Base-by-base conservation (phyloP, 2,113 vertebrate genomes). In the Anser cygnoides region DNA sequence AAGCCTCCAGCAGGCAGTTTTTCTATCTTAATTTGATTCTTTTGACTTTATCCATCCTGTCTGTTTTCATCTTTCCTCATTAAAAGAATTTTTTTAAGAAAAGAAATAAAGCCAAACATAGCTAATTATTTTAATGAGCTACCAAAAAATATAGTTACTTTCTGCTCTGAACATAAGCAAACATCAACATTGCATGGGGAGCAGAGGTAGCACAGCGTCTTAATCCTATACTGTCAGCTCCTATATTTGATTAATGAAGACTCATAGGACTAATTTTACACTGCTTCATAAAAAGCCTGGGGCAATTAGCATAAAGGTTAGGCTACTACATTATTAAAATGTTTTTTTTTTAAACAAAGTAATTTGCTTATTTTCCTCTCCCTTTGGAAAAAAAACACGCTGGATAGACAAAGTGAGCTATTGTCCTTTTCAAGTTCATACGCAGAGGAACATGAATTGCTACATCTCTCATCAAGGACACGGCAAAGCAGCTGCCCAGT, bases 181-280 rank as follows among this genome's bases (percentile, higher is more conserved):
- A 96, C 82, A 91, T 92, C 96, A 96, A 87, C 67, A 87, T 6
- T 73, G 78, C 84, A 91, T 50, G 59, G 81, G 88, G 95, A 96
- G 87, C 81, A 89, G 89, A 96, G 70, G 89, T 73, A 95, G 91
- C 66, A 63, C 54, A 55, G 77, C 23, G 28, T 87, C 87, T 87
- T 87, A 93, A 87, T 91, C 85, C 87, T 92, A 80, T 49, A 79
- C 55, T 21, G 5, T 89, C 91, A 93, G 94, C 84, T 84, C 86
- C 93, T 95, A 59, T 95, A 95, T 93, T 91, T 96, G 96, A 97
- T 96, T 97, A 96, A 96, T 96, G 95, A 97, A 96, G 91, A 85
- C 96, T 96, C 96, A 82, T 44, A 96, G 93, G 96, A 97, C 94
- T 97, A 92, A 97, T 96, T 93, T 96, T 93, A 80, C 21, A 17